Base-by-base conservation (phyloP, 2,888 invertebrate species). In the Agriopis leucophaearia region DNA sequence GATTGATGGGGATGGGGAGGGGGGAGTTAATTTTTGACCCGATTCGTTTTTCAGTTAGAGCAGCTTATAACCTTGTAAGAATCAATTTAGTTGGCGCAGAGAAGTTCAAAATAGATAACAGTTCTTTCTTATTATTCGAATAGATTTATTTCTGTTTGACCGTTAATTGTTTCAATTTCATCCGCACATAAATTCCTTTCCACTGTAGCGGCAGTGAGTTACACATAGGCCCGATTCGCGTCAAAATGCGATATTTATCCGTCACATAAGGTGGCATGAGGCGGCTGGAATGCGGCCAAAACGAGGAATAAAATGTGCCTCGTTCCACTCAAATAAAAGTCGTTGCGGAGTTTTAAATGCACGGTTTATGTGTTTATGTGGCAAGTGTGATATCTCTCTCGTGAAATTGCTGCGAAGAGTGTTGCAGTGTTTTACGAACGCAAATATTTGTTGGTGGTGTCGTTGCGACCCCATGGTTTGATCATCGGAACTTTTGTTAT, bases 291-390 rank as follows among this genome's bases (percentile, higher is more conserved):
- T 68, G 66, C 47, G 54, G 73, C 75, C 75, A 75, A 69, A 66
- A 66, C 59, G 59, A 45, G 18, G 10, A 70, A 73, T 75, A 73
- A 73, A 73, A 72, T 69, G 73, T 72, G 54, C 64, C 68, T 69
- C 72, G 72, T 66, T 70, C 72, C 70, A 72, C 69, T 72, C 72
- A 72, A 72, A 73, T 74, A 76, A 72, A 76, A 76, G 67, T 73
- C 73, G 74, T 69, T 67, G 71, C 65, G 72, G 66, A 73, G 69
- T 76, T 76, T 74, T 72, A 76, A 76, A 74, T 73, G 72, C 68
- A 64, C 63, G 68, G 61, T 66, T 68, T 65, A 63, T 69, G 72
- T 74, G 73, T 71, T 71, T 74, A 69, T 74, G 69, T 73, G 71
- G 18, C 57, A 66, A 73, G 70, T 68, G 72, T 38, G 66, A 65